Evolutionary conservation across 2,113 vertebrate genomes (phyloP).

Genomic region (Rostratula benghalensis): DNA sequence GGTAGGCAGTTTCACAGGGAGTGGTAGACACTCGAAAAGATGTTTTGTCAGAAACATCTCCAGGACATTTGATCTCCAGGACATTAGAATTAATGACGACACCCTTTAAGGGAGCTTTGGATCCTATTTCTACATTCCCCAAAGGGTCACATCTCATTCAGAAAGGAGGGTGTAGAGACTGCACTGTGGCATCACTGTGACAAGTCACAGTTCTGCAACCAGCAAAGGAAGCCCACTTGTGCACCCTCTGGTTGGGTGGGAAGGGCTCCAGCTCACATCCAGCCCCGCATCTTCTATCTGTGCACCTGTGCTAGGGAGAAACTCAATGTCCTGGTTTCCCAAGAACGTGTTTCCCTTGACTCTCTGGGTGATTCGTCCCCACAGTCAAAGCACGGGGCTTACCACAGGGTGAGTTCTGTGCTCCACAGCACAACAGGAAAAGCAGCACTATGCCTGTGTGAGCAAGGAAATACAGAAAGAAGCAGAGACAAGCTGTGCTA

Average conservation of each 20-base stretch:
- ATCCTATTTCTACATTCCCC: not conserved
- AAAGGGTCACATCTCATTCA: not conserved
- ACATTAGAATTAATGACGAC: not conserved
- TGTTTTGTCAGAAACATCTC: not conserved
- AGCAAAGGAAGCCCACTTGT: rapidly evolving
- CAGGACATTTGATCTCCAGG: not conserved
- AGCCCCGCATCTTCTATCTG: not conserved
- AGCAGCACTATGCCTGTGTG: rapidly evolving
- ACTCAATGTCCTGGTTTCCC: not conserved
- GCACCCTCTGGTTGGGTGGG: not conserved
- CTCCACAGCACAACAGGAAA: rapidly evolving
- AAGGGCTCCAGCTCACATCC: not conserved
- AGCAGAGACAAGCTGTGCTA: not conserved
- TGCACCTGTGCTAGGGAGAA: rapidly evolving
- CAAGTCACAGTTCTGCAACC: not conserved
- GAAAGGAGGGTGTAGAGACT: not conserved
- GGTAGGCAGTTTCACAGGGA: not conserved
- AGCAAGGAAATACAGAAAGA: not conserved
- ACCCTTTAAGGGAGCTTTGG: not conserved
- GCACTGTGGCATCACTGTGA: not conserved
- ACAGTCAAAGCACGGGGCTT: not conserved
- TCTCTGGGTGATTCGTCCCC: not conserved
- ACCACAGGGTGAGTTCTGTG: rapidly evolving
- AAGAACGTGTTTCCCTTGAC: not conserved
- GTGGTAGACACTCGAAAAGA: not conserved